A percentile compares a stretch with the other conserved stretches of the same genome.
phyloP scores from a whole-genome alignment of 2,113 vertebrate species.

The Pangasianodon hypophthalmus region DNA sequence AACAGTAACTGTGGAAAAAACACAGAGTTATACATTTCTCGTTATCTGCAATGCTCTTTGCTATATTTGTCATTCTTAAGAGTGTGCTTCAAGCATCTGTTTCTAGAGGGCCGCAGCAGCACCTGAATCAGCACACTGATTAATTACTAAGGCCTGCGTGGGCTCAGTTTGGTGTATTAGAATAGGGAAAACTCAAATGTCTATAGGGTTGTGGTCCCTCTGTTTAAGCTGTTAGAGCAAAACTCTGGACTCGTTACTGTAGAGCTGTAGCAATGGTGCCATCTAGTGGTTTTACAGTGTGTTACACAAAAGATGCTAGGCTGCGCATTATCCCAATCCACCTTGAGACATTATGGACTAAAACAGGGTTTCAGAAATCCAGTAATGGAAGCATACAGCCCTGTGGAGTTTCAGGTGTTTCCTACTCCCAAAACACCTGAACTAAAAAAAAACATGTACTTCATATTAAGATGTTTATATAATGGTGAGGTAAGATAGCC shows the following conservation, averaged over 20 bases:
- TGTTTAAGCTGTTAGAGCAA: background rate
- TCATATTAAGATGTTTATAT: background rate
- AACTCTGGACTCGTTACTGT: background rate
- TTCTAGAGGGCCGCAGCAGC: background rate
- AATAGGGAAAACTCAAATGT: background rate
- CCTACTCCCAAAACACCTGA: background rate
- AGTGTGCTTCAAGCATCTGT: background rate
- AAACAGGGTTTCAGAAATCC: background rate
- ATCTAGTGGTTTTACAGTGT: slow-evolving; percentile 39
- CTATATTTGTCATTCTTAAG: background rate
- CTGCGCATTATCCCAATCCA: background rate
- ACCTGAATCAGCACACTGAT: background rate
- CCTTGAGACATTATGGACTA: background rate
- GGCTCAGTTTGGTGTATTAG: background rate
- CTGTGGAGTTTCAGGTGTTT: background rate
- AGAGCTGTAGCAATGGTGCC: slow-evolving; percentile 5
- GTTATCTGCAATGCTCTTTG: background rate
- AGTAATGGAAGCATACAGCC: background rate
- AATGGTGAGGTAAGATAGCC: background rate
- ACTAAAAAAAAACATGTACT: background rate
- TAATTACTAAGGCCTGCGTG: background rate
- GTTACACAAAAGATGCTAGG: background rate
- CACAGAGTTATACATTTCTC: background rate
- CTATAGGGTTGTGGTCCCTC: background rate
- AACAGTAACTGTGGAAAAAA: background rate